These are phyloP conservation scores for Iselma pallidipennis DNA, from an alignment of 2,888 invertebrate species.

Conservation along the genomic window DNA sequence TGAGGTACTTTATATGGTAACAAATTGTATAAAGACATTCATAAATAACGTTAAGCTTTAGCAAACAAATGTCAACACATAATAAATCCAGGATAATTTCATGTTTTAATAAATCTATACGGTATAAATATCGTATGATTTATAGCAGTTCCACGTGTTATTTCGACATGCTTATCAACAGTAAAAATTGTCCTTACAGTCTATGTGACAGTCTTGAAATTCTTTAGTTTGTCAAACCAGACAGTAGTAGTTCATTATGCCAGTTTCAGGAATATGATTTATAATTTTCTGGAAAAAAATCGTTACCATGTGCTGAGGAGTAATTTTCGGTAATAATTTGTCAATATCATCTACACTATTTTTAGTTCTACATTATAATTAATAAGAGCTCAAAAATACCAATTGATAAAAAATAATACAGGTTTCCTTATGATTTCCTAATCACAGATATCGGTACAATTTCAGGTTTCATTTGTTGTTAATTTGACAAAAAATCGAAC, in stretches of 20 bases:
- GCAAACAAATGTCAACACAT: conserved; percentile 14
- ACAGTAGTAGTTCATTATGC: conserved; percentile 1
- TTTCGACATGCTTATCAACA: conserved; percentile 33
- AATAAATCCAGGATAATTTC: conserved; percentile 27
- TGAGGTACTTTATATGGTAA: too few species aligned
- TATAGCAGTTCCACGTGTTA: conserved; percentile 33
- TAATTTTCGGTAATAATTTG: neutral
- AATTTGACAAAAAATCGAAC: too few species aligned
- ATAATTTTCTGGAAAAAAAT: conserved; percentile 8
- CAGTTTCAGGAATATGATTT: conserved; percentile 18
- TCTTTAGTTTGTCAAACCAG: neutral
- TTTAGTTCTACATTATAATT: too few species aligned
- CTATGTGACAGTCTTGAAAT: conserved; percentile 12
- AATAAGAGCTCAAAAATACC: too few species aligned
- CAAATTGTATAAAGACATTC: conserved; percentile 27
- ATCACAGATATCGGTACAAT: too few species aligned
- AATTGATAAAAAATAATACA: too few species aligned
- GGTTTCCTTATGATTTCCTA: too few species aligned
- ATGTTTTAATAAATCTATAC: conserved; percentile 32
- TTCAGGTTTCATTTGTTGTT: too few species aligned
- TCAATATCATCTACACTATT: neutral
- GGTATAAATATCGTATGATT: conserved; percentile 37
- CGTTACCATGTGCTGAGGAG: neutral
- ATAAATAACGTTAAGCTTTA: conserved; percentile 24
- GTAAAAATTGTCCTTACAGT: conserved; percentile 32